Base-by-base conservation (phyloP, 1,140 invertebrate species). In the Bombus haemorrhoidalis region DNA sequence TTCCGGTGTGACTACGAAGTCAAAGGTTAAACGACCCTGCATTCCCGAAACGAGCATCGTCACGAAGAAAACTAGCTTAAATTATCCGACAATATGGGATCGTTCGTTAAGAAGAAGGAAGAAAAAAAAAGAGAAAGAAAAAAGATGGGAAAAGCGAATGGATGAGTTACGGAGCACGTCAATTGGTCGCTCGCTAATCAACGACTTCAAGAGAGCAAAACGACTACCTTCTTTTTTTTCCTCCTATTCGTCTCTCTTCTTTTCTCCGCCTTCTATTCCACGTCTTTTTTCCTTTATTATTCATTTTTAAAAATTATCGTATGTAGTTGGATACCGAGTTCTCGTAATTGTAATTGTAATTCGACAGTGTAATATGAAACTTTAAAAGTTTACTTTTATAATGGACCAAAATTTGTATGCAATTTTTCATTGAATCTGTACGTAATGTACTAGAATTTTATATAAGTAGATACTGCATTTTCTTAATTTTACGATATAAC, bases 151-250 rank as follows among this genome's bases (percentile, higher is more conserved):
- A 22, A 59, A 43, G 10, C 57, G 25, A 68, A 74, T 37, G 68
- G 41, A 79, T 28, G 66, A 39, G 82, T 74, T 80, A 47, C 73
- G 69, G 82, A 73, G 66, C 64, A 71, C 77, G 66, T 81, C 88
- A 68, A 86, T 83, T 75, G 69, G 87, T 80, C 83, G 62, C 18
- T 74, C 41, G 15, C 84, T 89, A 86, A 83, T 89, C 75, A 81
- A 79, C 9, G 15, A 64, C 43, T 47, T 75, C 18, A 28, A 18
- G 41, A 43, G 59, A 43, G 59, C 53, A 64, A 59, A 80, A 69
- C 37, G 57, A 47, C 39, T 15, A 25, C 5, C 32, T 32, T 37
- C n/a, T 74, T 47, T 47, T 15, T 6, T 69, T 15, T 2, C 18
- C 22, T 78, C 18, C 71, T 34, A 66, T 28, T 77, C 68, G 13